phyloP scores from a whole-genome alignment of 2,888 invertebrate species.

The Metallyticus violacea region DNA sequence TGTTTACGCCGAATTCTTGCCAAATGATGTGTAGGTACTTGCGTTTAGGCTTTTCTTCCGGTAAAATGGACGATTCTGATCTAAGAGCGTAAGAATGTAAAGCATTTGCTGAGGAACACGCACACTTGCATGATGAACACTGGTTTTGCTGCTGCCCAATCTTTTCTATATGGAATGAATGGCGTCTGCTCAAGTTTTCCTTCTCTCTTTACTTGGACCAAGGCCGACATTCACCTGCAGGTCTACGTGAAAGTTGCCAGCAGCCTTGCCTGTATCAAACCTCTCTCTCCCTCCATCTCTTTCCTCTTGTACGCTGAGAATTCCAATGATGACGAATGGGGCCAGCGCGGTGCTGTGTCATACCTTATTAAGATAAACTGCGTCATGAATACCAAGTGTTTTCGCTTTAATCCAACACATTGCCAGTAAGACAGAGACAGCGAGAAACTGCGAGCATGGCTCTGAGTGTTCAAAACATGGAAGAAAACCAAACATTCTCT shows the following conservation, averaged over 20 bases:
- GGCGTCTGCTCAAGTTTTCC: background rate
- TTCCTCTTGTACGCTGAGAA: background rate
- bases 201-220: background rate
- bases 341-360: background rate
- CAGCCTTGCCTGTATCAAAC: background rate
- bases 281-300: background rate
- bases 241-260: conserved; percentile 2
- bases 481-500: background rate
- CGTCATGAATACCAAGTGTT: background rate
- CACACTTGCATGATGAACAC: too few relatives aligned
- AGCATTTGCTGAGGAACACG: background rate
- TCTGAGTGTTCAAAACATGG: background rate
- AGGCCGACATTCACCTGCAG: background rate
- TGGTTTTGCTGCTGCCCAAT: background rate
- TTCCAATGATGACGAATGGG: conserved; percentile 9
- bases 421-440: too few relatives aligned
- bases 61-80: background rate
- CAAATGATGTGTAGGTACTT: background rate
- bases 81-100: background rate
- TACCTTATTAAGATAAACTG: conserved; percentile 2
- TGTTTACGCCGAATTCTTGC: background rate
- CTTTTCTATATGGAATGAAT: background rate
- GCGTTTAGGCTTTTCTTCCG: background rate
- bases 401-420: background rate
- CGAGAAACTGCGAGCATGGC: too few relatives aligned